Evolutionary conservation across 1,140 invertebrate species (phyloP).

Genomic region (Trachymyrmex cornetzi): DNA sequence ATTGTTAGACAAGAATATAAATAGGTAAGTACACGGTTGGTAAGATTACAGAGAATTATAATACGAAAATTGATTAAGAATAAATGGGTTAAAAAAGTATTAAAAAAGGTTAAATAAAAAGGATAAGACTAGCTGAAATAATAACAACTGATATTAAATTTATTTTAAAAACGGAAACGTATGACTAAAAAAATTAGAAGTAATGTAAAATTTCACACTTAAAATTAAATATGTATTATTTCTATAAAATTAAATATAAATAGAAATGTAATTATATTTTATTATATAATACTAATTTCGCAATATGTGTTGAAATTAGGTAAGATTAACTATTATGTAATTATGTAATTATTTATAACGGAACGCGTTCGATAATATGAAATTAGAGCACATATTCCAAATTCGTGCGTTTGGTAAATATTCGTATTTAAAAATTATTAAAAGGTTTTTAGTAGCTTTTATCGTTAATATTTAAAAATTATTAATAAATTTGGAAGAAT

Average conservation of each 20-base stretch:
- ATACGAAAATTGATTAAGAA: not conserved
- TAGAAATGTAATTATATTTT: constrained; percentile 24
- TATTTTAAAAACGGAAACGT: not conserved
- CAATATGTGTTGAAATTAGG: constrained; percentile 4
- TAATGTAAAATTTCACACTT: not conserved
- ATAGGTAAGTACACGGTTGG: not conserved
- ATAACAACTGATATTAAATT: not conserved
- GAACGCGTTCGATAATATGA: not conserved
- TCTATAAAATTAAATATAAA: not conserved
- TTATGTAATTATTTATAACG: not conserved
- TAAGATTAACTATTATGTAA: not conserved
- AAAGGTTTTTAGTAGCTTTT: constrained; percentile 12
- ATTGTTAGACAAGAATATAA: not conserved
- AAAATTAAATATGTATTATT: not conserved
- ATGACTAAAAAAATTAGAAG: not conserved
- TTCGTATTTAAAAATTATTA: not conserved
- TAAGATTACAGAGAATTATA: not conserved
- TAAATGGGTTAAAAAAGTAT: not conserved
- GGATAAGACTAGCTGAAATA: not conserved
- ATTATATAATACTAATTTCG: not conserved
- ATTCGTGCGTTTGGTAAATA: not conserved
- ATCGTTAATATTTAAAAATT: not conserved
- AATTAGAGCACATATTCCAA: not conserved
- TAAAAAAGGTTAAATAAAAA: not conserved
- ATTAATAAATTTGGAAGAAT: not conserved